These are phyloP conservation scores for Alsophila aescularia DNA, from an alignment of 2,888 invertebrate genomes.

Conservation along the genomic window DNA sequence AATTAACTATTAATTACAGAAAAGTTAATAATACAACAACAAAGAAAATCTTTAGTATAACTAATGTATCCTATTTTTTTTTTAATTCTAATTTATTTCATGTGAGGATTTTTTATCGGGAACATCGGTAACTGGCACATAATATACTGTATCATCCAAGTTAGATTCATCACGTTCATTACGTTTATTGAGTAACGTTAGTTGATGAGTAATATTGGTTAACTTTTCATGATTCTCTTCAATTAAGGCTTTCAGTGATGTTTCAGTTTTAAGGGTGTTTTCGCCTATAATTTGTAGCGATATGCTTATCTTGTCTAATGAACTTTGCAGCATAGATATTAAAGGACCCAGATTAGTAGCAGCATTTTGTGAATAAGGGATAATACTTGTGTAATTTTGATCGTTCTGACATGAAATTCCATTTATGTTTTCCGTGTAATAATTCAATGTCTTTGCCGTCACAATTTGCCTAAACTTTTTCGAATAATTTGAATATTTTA, in stretches of 20 bases:
- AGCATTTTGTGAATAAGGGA: constrained; percentile 9
- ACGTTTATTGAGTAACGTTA: too few species aligned
- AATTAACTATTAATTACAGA: too few species aligned
- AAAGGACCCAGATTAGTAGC: constrained; percentile 21
- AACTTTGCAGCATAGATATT: constrained; percentile 17
- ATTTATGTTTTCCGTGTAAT: constrained; percentile 34
- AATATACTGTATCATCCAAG: too few species aligned
- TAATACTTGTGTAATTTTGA: constrained; percentile 2
- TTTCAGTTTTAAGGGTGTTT: constrained; percentile 7
- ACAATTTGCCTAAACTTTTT: constrained; percentile 1
- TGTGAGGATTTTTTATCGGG: too few species aligned
- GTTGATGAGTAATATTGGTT: too few species aligned
- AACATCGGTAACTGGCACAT: too few species aligned
- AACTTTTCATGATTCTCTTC: background rate
- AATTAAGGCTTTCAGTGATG: constrained; percentile 17
- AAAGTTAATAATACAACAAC: too few species aligned
- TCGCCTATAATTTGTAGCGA: constrained; percentile 18
- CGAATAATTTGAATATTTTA: constrained; percentile 25
- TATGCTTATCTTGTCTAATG: constrained; percentile 18
- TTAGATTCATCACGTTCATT: too few species aligned
- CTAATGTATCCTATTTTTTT: too few species aligned
- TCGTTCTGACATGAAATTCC: constrained; percentile 30
- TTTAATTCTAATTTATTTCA: too few species aligned
- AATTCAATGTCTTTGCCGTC: constrained; percentile 13
- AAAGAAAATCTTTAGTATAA: too few species aligned